A percentile compares a stretch with the other conserved stretches of the same genome.
These are phyloP conservation scores for Zaprionus obscuricornis DNA, from an alignment of 2,888 invertebrate genomes.

Conservation along the genomic window DNA sequence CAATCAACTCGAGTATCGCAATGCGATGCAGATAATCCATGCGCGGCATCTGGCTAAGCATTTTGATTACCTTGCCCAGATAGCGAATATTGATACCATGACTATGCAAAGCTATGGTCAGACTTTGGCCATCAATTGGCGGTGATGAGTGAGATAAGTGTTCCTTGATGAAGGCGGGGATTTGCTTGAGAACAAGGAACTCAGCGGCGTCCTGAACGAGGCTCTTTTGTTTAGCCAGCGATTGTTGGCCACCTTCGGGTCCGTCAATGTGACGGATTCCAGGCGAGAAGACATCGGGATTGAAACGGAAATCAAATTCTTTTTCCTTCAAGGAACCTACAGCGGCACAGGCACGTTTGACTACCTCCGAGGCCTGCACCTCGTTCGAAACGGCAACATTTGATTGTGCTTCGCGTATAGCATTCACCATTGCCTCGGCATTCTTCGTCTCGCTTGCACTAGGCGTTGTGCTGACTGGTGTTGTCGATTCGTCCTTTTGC, in stretches of 20 bases:
- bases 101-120: constrained; percentile 96
- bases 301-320: constrained; percentile 98
- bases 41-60: constrained; percentile 90
- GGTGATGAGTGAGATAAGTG: constrained; percentile 95
- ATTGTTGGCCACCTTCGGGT: constrained; percentile 86
- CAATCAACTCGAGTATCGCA: constrained; percentile 94
- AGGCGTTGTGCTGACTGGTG: constrained; percentile 38
- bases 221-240: constrained; percentile 92
- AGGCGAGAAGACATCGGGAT: constrained; percentile 98
- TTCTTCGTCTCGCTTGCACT: constrained; percentile 50
- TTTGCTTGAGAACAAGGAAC: constrained; percentile 95
- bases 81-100: constrained; percentile 98
- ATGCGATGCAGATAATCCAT: constrained; percentile 95
- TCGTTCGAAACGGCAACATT: constrained; percentile 86
- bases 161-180: constrained; percentile 96
- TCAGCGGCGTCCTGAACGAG: constrained; percentile 98
- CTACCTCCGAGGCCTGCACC: constrained; percentile 90
- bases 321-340: constrained; percentile 97
- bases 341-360: constrained; percentile 94
- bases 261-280: constrained; percentile 92
- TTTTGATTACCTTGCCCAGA: constrained; percentile 94
- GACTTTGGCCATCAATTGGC: constrained; percentile 96
- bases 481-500: constrained; percentile 51
- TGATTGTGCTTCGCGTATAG: constrained; percentile 81
- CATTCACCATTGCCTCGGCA: constrained; percentile 72